Base-by-base conservation (phyloP, 2,113 vertebrate genomes). In the Pelecanoides urinatrix region DNA sequence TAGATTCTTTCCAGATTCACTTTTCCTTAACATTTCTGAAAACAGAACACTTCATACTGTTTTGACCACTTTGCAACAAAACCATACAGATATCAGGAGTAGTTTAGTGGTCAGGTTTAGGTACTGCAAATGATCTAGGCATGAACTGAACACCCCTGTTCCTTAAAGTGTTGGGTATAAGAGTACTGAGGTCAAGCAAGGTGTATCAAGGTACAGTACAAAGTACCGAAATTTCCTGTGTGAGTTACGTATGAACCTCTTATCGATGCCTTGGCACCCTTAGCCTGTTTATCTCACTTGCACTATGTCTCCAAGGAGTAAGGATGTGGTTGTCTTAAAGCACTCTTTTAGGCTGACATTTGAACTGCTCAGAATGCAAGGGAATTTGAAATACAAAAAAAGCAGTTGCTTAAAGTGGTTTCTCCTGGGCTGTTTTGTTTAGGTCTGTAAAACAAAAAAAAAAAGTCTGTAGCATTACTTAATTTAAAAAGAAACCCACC, bases 101-200 rank as follows among this genome's bases (percentile, higher is more conserved):
- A 23, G 45, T 14, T 67, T 3, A 29, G 73, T 22, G 36, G 23
- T 42, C 59, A 45, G 30, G 23, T 50, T 16, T 25, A n/a, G 65
- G 30, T 38, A 23, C 29, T 63, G 4, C 61, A 50, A 1, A 6
- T 47, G 47, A 29, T 36, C 40, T 89, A 47, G 32, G 23, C 22
- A 5, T 26, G 27, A 42, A 12, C 6, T 21, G 40, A 23, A 3
- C 8, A 17, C 11, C 19, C 16, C 0, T 1, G 3, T 34, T n/a
- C 30, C 53, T 40, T 27, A 3, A 9, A 38, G 52, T 3, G 47
- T 3, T 11, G 73, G 40, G 4, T 62, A 0, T 18, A 10, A 17
- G 38, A 21, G 58, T 1, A 7, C n/a, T 29, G 47, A n/a, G 34
- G 38, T 32, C 21, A 6, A 16, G 59, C 22, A 30, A 59, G 23